Percentiles rank a stretch among this genome's conserved stretches.
Evolutionary conservation across 2,888 invertebrate genomes (phyloP).

Genomic region (Serripes groenlandicus): DNA sequence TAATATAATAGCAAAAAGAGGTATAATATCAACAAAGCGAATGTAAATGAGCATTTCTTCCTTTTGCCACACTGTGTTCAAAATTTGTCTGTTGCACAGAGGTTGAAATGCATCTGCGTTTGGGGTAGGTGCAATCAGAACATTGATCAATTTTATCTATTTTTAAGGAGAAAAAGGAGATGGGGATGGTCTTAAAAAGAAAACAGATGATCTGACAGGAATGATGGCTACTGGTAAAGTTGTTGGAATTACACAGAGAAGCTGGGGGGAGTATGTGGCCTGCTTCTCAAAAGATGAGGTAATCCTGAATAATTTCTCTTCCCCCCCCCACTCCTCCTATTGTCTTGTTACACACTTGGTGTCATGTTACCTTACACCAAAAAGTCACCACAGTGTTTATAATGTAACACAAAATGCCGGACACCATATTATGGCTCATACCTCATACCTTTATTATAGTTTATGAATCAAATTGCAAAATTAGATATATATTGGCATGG

Average conservation of each 20-base stretch:
- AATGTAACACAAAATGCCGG: too few species aligned
- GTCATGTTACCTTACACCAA: neutral
- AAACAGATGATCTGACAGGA: constrained; percentile 33
- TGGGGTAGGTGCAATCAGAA: too few species aligned
- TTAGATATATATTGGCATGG: too few species aligned
- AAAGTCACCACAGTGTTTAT: too few species aligned
- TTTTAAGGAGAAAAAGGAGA: constrained; percentile 25
- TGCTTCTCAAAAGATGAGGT: constrained; percentile 80
- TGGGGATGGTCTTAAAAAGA: constrained; percentile 37
- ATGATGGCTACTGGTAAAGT: constrained; percentile 80
- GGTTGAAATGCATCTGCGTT: neutral
- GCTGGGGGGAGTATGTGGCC: constrained; percentile 85
- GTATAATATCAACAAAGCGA: too few species aligned
- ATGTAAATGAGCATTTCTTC: neutral
- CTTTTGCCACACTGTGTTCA: neutral
- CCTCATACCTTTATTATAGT: too few species aligned
- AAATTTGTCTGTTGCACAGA: neutral
- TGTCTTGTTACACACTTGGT: neutral
- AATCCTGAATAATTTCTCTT: too few species aligned
- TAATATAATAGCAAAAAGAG: too few species aligned
- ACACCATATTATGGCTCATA: too few species aligned
- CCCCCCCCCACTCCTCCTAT: neutral
- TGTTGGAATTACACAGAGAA: constrained; percentile 83
- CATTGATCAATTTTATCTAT: too few species aligned
- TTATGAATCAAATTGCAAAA: too few species aligned